phyloP scores from a whole-genome alignment of 2,888 invertebrate species.

The Entomobrya proxima region DNA sequence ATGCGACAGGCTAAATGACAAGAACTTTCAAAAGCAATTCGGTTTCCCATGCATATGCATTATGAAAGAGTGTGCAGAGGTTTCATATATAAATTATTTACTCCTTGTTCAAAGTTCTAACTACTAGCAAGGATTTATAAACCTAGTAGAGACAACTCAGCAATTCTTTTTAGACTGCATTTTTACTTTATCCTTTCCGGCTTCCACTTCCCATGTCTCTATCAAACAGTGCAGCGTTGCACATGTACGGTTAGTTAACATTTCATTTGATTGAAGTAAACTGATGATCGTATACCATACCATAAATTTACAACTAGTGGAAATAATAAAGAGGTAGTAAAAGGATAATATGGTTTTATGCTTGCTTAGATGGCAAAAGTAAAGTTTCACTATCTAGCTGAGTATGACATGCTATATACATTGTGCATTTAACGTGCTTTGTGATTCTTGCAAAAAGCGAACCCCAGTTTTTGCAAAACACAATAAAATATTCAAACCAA shows the following conservation, averaged over 20 bases:
- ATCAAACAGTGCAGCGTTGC: not conserved
- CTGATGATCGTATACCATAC: slow-evolving; percentile 32
- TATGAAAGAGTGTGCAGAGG: no score
- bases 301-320: slow-evolving; percentile 58
- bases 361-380: slow-evolving; percentile 43
- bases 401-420: not conserved
- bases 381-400: slow-evolving; percentile 45
- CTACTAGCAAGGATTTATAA: not conserved
- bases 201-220: not conserved
- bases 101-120: not conserved
- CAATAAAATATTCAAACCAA: not conserved
- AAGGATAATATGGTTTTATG: slow-evolving; percentile 56
- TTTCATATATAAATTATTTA: no score
- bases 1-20: no score
- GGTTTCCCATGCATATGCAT: no score
- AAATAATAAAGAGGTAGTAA: slow-evolving; percentile 55
- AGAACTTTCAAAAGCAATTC: no score
- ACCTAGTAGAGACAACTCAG: not conserved
- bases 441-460: no score
- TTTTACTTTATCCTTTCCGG: slow-evolving; percentile 21
- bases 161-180: slow-evolving; percentile 27
- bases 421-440: no score
- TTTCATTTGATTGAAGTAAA: slow-evolving; percentile 12
- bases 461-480: no score
- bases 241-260: not conserved